Evolutionary conservation across 2,113 vertebrate species (phyloP).

Genomic region (Calonectris borealis): DNA sequence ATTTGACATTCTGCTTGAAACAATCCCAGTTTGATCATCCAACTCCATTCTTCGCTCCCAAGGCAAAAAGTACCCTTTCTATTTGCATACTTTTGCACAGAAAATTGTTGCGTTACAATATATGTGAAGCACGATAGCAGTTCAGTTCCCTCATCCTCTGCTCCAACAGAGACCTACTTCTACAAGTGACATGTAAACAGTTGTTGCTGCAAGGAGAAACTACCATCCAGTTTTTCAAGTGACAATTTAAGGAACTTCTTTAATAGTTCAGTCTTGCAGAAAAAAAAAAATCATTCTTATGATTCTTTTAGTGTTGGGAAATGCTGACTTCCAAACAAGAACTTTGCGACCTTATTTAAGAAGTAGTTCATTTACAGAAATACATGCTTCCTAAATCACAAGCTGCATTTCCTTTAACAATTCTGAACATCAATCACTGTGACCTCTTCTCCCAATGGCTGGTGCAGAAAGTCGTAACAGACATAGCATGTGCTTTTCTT

Average conservation of each 20-base stretch:
- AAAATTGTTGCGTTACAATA: background rate
- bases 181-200: background rate
- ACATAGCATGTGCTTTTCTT: background rate
- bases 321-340: background rate
- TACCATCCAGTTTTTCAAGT: background rate
- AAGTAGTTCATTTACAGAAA: slow-evolving; percentile 10
- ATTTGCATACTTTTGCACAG: background rate
- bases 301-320: slow-evolving; percentile 23
- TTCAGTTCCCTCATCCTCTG: background rate
- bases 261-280: background rate
- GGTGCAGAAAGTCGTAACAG: slow-evolving; percentile 4
- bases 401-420: background rate
- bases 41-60: background rate
- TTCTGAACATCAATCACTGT: background rate
- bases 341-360: background rate
- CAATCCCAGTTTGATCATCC: background rate
- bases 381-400: background rate
- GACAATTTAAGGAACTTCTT: background rate
- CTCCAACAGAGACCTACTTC: background rate
- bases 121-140: background rate
- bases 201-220: background rate
- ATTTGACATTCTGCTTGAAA: background rate
- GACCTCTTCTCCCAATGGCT: background rate
- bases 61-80: background rate
- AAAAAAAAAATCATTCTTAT: background rate